These are phyloP conservation scores for Mellilla xanthometata DNA, from an alignment of 2,888 invertebrate species.

Conservation along the genomic window DNA sequence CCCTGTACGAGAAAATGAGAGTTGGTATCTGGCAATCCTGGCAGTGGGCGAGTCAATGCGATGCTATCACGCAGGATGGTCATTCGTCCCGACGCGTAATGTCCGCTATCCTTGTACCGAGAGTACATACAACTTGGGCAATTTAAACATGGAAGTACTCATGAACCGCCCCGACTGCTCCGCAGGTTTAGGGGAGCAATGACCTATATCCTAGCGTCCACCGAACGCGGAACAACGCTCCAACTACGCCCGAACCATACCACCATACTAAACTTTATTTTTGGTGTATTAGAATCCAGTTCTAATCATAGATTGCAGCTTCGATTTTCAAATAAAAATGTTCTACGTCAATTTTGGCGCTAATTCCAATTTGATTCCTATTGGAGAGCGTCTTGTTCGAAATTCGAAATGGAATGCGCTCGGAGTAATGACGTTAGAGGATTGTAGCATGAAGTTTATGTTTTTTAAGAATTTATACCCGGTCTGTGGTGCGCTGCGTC, in stretches of 20 bases:
- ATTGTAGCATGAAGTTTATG: conserved; percentile 62
- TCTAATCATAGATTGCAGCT: conserved; percentile 67
- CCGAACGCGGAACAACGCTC: conserved; percentile 55
- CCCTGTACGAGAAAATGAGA: no score
- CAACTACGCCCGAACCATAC: conserved; percentile 51
- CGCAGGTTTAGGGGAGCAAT: conserved; percentile 81
- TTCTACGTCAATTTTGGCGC: conserved; percentile 54
- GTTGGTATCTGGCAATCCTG: no score
- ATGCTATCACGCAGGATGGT: conserved; percentile 56
- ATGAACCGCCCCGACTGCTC: conserved; percentile 77
- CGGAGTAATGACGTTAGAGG: conserved; percentile 42
- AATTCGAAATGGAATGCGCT: conserved; percentile 38
- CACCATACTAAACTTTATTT: conserved; percentile 73
- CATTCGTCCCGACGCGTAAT: conserved; percentile 51
- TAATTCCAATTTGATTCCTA: conserved; percentile 66
- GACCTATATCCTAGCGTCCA: conserved; percentile 79
- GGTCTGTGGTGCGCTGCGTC: conserved; percentile 58
- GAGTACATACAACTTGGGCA: conserved; percentile 76
- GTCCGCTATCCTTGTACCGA: conserved; percentile 73
- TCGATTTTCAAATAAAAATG: conserved; percentile 50
- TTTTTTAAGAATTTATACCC: conserved; percentile 80
- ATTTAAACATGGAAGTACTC: conserved; percentile 79
- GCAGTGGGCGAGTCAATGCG: conserved; percentile 34
- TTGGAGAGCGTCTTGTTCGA: conserved; percentile 45
- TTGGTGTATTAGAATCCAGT: conserved; percentile 71